Percentiles rank a stretch among this genome's conserved stretches.
phyloP scores from a whole-genome alignment of 2,113 vertebrate genomes.

The Oreocharis arfaki region DNA sequence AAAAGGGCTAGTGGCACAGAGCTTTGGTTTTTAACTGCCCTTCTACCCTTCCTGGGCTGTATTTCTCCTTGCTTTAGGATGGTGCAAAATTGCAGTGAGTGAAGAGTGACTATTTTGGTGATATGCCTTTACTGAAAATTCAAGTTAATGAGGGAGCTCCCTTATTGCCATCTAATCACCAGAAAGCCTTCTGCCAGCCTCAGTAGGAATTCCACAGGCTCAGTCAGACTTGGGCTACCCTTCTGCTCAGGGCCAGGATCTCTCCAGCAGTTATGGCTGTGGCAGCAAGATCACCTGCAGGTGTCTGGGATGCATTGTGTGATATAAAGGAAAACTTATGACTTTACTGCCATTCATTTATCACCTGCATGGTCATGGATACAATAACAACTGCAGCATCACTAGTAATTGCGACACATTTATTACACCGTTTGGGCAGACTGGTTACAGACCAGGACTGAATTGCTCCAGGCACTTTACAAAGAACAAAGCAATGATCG shows the following conservation, averaged over 20 bases:
- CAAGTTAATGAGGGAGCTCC: background rate
- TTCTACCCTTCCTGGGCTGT: background rate
- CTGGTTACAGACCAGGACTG: background rate
- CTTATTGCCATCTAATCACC: background rate
- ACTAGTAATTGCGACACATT: background rate
- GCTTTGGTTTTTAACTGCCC: background rate
- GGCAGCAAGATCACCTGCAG: background rate
- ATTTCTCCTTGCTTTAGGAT: background rate
- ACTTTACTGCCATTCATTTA: background rate
- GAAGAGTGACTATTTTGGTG: background rate
- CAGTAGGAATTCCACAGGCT: background rate
- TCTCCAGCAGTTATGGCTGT: background rate
- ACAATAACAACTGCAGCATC: background rate
- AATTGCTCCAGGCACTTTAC: background rate
- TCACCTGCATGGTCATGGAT: background rate
- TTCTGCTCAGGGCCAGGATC: background rate
- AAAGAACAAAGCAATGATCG: background rate
- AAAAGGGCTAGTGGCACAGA: background rate
- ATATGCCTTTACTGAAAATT: background rate
- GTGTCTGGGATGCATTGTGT: background rate
- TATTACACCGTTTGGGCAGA: background rate
- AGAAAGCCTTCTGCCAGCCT: background rate
- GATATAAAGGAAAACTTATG: background rate
- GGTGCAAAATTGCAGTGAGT: background rate
- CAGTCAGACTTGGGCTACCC: background rate